A percentile compares a stretch with the other conserved stretches of the same genome.
Evolutionary conservation across 1,140 invertebrate species (phyloP).

Genomic region (Calycopis cecrops): DNA sequence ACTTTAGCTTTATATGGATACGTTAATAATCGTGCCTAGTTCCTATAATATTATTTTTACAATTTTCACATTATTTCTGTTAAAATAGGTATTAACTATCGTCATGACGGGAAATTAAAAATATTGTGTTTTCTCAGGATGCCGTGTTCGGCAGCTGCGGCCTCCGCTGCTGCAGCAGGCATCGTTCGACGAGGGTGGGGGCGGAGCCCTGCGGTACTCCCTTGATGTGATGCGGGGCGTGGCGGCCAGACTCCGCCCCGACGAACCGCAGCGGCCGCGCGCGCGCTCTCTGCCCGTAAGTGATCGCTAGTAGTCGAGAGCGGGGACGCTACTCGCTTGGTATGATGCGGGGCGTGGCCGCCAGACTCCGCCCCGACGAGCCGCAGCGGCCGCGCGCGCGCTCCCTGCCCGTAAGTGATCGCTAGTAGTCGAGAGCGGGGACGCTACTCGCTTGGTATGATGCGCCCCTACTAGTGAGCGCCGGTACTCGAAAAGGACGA

Average conservation of each 20-base stretch:
- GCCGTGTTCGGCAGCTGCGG: constrained; percentile 73
- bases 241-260: constrained; percentile 50
- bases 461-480: no score
- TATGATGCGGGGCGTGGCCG: constrained; percentile 82
- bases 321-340: constrained; percentile 21
- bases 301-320: background rate
- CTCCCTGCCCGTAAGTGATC: constrained; percentile 32
- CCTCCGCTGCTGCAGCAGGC: constrained; percentile 87
- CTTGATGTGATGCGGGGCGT: constrained; percentile 91
- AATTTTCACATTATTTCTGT: no score
- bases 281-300: constrained; percentile 42
- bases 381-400: constrained; percentile 25
- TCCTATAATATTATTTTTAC: no score
- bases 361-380: constrained; percentile 38
- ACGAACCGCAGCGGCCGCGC: constrained; percentile 20
- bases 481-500: no score
- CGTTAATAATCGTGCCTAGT: no score
- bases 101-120: no score
- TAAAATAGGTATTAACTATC: no score
- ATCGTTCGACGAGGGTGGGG: constrained; percentile 84
- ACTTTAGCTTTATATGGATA: no score
- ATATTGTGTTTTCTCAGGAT: constrained; percentile 36
- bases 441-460: constrained; percentile 42
- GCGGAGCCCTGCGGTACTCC: constrained; percentile 77
- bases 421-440: no score